Conservation (phyloP, 2,797 vertebrate species). For the Glossophaga mutica region DNA sequence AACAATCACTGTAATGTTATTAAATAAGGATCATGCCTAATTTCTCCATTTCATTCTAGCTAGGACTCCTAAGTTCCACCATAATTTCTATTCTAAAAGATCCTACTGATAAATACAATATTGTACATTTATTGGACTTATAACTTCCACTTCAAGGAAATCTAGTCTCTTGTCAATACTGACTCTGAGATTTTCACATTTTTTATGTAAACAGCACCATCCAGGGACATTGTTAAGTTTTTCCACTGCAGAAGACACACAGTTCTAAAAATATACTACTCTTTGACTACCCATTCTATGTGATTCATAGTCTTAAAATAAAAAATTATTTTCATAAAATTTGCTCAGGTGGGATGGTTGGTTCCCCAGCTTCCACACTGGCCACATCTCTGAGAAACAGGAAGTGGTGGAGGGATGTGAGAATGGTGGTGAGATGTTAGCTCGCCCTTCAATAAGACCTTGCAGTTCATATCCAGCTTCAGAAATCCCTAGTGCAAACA, state of each 20-base stretch:
- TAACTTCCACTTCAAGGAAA: not conserved
- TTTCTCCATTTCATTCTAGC: not conserved
- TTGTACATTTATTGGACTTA: not conserved
- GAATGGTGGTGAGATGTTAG: not conserved
- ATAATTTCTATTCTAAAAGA: not conserved
- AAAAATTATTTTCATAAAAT: not conserved
- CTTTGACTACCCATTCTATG: not conserved
- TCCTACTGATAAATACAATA: not conserved
- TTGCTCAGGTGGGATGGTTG: not conserved
- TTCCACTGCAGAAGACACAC: not conserved
- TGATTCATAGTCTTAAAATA: not conserved
- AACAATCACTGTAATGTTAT: not conserved
- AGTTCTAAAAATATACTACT: not conserved
- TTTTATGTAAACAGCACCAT: not conserved
- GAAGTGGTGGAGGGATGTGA: not conserved
- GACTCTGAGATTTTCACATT: not conserved
- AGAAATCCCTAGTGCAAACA: not conserved
- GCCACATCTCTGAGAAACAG: not conserved
- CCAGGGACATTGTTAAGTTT: not conserved
- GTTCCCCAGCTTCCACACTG: not conserved
- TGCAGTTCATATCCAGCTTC: not conserved
- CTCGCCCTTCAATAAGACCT: not conserved
- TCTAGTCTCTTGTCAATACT: not conserved
- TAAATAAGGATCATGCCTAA: not conserved
- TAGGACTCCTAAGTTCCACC: not conserved